phyloP scores from a whole-genome alignment of 2,888 invertebrate species.

The Cabera pusaria region DNA sequence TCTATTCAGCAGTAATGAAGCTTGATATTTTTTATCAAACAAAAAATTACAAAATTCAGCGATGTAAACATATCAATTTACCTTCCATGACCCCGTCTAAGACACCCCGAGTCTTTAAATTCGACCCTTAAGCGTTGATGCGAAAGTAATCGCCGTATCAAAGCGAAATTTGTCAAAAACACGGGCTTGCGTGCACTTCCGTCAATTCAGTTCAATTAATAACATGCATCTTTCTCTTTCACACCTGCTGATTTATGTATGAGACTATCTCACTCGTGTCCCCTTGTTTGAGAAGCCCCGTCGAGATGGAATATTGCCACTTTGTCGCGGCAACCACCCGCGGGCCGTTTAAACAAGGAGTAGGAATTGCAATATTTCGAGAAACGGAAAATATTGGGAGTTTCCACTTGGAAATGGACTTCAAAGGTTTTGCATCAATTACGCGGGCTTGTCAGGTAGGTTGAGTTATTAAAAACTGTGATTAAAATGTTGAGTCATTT shows the following conservation, averaged over 20 bases:
- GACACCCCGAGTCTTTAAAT: constrained; percentile 50
- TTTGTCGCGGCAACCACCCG: constrained; percentile 76
- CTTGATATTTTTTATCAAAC: not conserved
- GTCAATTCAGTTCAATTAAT: constrained; percentile 83
- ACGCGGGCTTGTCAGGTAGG: constrained; percentile 1
- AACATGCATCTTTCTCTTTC: constrained; percentile 58
- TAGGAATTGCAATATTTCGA: constrained; percentile 76
- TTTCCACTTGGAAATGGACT: constrained; percentile 49
- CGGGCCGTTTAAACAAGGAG: constrained; percentile 67
- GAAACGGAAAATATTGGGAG: constrained; percentile 58
- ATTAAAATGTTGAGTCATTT: not conserved
- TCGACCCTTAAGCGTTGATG: constrained; percentile 71
- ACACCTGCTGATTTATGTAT: constrained; percentile 32
- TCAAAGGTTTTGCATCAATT: constrained; percentile 23
- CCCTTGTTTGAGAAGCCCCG: constrained; percentile 82
- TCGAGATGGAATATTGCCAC: constrained; percentile 81
- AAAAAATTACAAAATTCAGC: constrained; percentile 17
- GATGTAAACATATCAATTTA: constrained; percentile 40
- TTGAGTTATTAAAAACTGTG: not conserved
- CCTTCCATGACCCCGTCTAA: constrained; percentile 41
- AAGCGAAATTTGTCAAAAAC: constrained; percentile 83
- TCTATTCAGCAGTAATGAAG: no score
- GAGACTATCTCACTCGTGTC: constrained; percentile 51
- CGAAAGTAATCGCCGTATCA: constrained; percentile 81
- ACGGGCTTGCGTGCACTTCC: constrained; percentile 74